phyloP scores from a whole-genome alignment of 2,888 invertebrate genomes.

The Sinhomidia bicolor region DNA sequence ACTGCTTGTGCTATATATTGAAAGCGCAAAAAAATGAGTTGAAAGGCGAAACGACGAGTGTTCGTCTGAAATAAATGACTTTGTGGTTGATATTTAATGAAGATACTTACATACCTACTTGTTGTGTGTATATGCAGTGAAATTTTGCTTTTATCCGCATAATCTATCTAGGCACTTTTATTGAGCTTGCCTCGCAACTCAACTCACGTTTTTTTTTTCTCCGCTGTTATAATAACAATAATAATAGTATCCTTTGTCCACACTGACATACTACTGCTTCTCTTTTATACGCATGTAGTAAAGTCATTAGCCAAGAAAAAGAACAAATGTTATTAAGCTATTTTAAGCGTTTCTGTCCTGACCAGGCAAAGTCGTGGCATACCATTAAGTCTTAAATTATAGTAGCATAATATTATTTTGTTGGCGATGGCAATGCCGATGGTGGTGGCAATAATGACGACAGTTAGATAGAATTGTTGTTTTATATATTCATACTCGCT shows the following conservation, averaged over 20 bases:
- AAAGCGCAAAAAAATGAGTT: not conserved
- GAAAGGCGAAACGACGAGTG: not conserved
- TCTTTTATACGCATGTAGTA: not conserved
- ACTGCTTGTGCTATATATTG: not conserved
- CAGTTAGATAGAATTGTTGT: too few species aligned
- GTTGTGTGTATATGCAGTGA: not conserved
- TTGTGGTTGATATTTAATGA: not conserved
- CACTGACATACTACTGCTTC: not conserved
- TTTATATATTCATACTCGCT: too few species aligned
- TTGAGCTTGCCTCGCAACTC: not conserved
- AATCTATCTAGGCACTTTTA: too few species aligned
- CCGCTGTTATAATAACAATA: not conserved
- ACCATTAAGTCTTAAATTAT: not conserved
- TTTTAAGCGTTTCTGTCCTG: too few species aligned
- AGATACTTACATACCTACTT: not conserved
- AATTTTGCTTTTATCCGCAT: too few species aligned
- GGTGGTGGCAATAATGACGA: too few species aligned
- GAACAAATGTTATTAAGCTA: too few species aligned
- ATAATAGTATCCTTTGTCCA: too few species aligned
- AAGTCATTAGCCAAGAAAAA: not conserved
- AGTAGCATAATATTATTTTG: not conserved
- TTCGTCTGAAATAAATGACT: not conserved
- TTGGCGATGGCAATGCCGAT: not conserved
- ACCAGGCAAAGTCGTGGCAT: not conserved
- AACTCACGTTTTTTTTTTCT: not conserved